Percentiles rank a stretch among this genome's conserved stretches.
Evolutionary conservation across 2,113 vertebrate species (phyloP).

Genomic region (Oreochromis niloticus): DNA sequence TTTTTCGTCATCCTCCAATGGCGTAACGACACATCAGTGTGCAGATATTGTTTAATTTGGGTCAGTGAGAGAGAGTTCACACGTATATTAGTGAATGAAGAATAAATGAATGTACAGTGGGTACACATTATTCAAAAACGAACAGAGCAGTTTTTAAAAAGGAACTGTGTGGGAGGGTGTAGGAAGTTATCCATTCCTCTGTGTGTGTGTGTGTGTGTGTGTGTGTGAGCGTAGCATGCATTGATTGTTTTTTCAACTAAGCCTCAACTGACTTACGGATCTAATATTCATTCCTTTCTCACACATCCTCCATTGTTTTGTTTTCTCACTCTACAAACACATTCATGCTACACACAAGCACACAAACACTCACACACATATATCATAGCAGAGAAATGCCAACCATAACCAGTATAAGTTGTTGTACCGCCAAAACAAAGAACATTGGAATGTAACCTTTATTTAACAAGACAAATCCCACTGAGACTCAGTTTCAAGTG

Average conservation of each 20-base stretch:
- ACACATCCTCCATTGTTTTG: background rate
- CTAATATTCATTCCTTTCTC: conserved; percentile 1
- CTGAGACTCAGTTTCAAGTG: background rate
- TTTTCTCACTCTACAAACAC: background rate
- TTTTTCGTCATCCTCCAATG: background rate
- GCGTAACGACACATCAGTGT: background rate
- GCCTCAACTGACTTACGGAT: conserved; percentile 33
- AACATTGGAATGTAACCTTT: background rate
- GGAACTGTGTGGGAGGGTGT: conserved; percentile 39
- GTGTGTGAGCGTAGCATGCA: background rate
- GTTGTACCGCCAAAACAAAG: background rate
- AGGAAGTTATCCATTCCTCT: conserved; percentile 10
- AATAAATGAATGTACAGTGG: conserved; percentile 16
- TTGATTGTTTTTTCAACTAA: conserved; percentile 23
- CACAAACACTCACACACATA: background rate
- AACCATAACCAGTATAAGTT: background rate
- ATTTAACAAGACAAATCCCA: background rate
- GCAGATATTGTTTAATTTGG: background rate
- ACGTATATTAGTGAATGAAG: background rate
- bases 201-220: background rate
- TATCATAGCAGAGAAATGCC: background rate
- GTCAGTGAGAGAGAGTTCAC: background rate
- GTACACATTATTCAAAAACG: conserved; percentile 20
- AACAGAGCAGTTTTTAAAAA: background rate
- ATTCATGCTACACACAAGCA: background rate